Conservation (phyloP, 2,113 vertebrate genomes). For the Nannospalax galili region DNA sequence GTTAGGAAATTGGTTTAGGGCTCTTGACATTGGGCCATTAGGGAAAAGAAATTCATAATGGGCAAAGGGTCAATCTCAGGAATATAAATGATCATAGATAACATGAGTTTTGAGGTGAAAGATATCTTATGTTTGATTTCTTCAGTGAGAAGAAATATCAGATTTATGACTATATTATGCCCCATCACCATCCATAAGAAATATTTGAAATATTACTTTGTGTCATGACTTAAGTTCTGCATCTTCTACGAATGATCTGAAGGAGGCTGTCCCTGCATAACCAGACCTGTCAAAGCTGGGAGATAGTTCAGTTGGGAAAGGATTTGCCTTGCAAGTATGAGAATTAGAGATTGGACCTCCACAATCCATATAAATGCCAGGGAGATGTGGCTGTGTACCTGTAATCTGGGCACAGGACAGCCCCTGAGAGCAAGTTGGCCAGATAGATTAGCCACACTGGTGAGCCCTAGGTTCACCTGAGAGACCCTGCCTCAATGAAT, state of each 20-base stretch:
- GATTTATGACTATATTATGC: constrained; percentile 55
- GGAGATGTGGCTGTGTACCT: too few species aligned
- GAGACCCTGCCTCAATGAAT: not conserved
- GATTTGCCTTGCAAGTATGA: not conserved
- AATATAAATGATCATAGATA: constrained; percentile 66
- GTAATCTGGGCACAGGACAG: not conserved
- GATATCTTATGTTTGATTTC: constrained; percentile 65
- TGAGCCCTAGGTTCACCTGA: not conserved
- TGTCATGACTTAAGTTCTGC: constrained; percentile 8
- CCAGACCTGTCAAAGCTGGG: not conserved
- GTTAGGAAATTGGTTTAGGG: not conserved
- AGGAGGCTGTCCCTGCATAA: not conserved
- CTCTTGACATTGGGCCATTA: not conserved
- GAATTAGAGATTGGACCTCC: not conserved
- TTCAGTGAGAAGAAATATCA: constrained; percentile 61
- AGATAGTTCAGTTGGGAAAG: not conserved
- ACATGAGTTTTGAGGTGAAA: constrained; percentile 52
- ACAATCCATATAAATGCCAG: not conserved
- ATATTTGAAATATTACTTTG: constrained; percentile 55
- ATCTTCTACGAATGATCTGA: not conserved
- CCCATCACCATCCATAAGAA: constrained; percentile 8
- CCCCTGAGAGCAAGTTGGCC: not conserved
- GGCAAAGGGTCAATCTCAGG: not conserved
- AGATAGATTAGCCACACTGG: not conserved
- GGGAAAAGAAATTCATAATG: not conserved